phyloP scores from a whole-genome alignment of 2,797 vertebrate genomes.

The Acomys russatus region DNA sequence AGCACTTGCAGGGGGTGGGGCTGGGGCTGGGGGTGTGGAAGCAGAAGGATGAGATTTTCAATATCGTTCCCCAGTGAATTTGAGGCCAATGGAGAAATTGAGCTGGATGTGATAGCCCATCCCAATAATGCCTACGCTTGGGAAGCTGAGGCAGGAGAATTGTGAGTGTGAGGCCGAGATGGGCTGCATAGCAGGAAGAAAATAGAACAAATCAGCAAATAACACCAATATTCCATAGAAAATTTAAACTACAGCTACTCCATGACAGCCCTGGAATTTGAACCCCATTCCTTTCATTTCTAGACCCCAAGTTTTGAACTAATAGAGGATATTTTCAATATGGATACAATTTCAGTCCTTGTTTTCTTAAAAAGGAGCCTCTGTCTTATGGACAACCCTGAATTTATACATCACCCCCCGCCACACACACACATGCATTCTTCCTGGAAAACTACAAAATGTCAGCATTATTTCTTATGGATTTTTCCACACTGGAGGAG shows the following conservation, averaged over 20 bases:
- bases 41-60: background rate
- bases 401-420: conserved; percentile 9
- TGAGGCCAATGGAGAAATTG: background rate
- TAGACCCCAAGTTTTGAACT: conserved; percentile 30
- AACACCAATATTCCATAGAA: background rate
- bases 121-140: background rate
- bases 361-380: conserved; percentile 62
- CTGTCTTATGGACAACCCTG: conserved; percentile 48
- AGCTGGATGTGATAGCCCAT: background rate
- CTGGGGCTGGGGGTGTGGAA: background rate
- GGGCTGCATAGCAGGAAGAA: background rate
- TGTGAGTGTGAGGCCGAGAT: background rate
- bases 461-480: conserved; percentile 71
- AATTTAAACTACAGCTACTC: background rate
- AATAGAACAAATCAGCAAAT: background rate
- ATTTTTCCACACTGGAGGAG: conserved; percentile 72
- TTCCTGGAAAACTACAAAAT: conserved; percentile 59
- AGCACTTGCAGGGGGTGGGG: background rate
- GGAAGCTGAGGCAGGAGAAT: background rate
- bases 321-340: background rate
- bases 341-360: background rate
- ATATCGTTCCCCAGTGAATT: background rate
- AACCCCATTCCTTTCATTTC: conserved; percentile 19
- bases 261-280: conserved; percentile 7
- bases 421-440: conserved; percentile 54